Evolutionary conservation across 1,140 invertebrate genomes (phyloP).

Genomic region (Ooceraea biroi): DNA sequence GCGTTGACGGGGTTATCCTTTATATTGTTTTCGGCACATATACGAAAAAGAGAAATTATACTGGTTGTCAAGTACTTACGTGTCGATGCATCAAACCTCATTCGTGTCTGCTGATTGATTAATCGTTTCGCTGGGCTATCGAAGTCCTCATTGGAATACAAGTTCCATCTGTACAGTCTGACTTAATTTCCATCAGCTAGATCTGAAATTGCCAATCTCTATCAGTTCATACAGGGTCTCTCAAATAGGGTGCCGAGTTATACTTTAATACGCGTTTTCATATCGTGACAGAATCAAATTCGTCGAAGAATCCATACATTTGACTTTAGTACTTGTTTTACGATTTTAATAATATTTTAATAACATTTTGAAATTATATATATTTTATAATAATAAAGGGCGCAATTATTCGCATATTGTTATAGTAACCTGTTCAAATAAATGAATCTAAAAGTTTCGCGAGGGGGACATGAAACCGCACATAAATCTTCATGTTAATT

Average conservation of each 20-base stretch:
- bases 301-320: background rate
- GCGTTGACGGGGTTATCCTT: background rate
- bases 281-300: background rate
- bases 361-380: too few species aligned
- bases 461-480: too few species aligned
- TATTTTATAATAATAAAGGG: too few species aligned
- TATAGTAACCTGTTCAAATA: too few species aligned
- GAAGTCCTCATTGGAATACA: background rate
- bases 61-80: background rate
- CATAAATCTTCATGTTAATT: too few species aligned
- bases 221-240: background rate
- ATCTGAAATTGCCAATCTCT: constrained; percentile 20
- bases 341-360: too few species aligned
- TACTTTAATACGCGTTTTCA: background rate
- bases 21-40: background rate
- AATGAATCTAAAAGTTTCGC: too few species aligned
- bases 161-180: background rate
- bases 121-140: background rate
- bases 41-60: background rate
- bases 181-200: constrained; percentile 1
- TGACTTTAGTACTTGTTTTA: too few species aligned
- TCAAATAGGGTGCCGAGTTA: constrained; percentile 3
- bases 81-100: background rate
- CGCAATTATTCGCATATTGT: too few species aligned
- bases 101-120: constrained; percentile 16